A percentile compares a stretch with the other conserved stretches of the same genome.
Conservation (phyloP, 2,888 invertebrate genomes). For the Plebejus anna region DNA sequence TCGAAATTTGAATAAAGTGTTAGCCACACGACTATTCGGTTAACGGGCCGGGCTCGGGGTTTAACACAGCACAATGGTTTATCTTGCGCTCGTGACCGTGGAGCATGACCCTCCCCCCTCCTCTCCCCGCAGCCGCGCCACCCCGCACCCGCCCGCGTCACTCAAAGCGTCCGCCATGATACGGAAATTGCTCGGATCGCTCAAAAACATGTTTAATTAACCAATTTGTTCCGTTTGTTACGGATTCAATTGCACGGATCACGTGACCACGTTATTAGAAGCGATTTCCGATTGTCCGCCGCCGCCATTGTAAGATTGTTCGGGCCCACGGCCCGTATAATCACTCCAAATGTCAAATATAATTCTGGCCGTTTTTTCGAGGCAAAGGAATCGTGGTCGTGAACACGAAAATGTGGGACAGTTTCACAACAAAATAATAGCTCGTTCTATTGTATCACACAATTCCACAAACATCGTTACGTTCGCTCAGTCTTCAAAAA, state of each 20-base stretch:
- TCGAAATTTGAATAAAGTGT: constrained; percentile 19
- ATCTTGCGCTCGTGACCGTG: constrained; percentile 40
- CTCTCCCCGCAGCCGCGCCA: constrained; percentile 42
- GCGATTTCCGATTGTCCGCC: constrained; percentile 29
- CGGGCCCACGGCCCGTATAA: constrained; percentile 13
- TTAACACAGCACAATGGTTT: constrained; percentile 30
- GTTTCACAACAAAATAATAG: background rate
- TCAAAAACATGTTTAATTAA: constrained; percentile 55
- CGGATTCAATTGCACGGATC: constrained; percentile 50
- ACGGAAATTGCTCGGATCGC: constrained; percentile 51
- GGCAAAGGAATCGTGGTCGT: constrained; percentile 15
- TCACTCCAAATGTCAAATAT: constrained; percentile 27
- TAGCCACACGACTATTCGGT: constrained; percentile 22
- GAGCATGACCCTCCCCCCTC: constrained; percentile 40
- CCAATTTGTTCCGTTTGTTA: constrained; percentile 66
- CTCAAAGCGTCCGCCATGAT: constrained; percentile 51
- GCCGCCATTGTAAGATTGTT: constrained; percentile 30
- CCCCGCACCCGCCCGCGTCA: constrained; percentile 42
- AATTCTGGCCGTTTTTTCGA: constrained; percentile 17
- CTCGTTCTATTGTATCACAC: background rate
- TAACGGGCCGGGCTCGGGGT: background rate
- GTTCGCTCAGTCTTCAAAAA: background rate
- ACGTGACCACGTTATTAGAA: constrained; percentile 34
- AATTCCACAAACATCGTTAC: background rate
- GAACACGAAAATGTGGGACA: constrained; percentile 12